Base-by-base conservation (phyloP, 2,113 vertebrate species). In the Ptilonorhynchus violaceus region DNA sequence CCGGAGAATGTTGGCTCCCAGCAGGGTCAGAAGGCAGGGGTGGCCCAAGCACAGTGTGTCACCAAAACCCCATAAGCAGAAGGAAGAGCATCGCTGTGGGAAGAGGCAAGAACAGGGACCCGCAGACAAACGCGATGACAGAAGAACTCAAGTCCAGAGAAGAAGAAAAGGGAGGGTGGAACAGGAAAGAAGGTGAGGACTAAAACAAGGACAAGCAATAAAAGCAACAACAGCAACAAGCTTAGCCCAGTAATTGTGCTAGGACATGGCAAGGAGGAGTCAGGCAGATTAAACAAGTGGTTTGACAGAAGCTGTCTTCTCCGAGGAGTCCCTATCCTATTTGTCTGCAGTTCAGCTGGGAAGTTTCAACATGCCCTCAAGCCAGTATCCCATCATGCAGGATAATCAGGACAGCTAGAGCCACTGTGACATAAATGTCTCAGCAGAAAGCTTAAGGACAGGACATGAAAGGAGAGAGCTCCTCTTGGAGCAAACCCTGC, bases 61-160 rank as follows among this genome's bases (percentile, higher is more conserved):
- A 91, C 62, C 75, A 83, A 64, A 66, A 25, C 30, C 52, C 27
- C 2, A 0, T 1, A 3, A 59, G 68, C 70, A 62, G 79, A 42
- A 83, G 72, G 58, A 59, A 63, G 30, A 46, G 28, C 56, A 52
- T 7, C 0, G 0, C 30, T 42, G 52, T 6, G 18, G 55, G 37
- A 86, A 68, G 67, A 77, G 24, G 27, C 2, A 12, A 31, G 20
- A 82, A 58, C 9, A 13, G 39, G 22, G 27, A 28, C 50, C 60
- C 2, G 0, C 42, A 77, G 50, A 13, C 6, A 15, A 66, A n/a
- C 0, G 0, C 1, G 4, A 47, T 13, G 28, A 47, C 1, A 67
- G 20, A 30, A 53, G 50, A 64, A 46, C 28, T 77, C 17, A 30
- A 52, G 13, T 14, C 21, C 53, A 82, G 23, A 49, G 66, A 84